Conservation (phyloP, 2,113 vertebrate genomes). For the Hucho hucho region DNA sequence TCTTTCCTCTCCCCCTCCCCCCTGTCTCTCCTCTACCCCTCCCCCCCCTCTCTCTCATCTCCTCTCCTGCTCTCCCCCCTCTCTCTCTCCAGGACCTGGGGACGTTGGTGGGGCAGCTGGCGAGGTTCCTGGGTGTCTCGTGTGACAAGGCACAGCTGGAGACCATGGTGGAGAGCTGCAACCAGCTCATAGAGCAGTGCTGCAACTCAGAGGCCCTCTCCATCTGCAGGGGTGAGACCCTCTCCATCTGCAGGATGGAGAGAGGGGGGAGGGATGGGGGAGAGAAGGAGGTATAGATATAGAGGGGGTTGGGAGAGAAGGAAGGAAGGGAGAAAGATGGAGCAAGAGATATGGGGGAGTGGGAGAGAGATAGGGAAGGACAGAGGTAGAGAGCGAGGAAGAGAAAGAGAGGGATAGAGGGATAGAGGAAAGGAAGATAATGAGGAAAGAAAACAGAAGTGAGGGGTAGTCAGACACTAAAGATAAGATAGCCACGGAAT, state of each 20-base stretch:
- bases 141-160: slow-evolving; percentile 96
- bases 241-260: background rate
- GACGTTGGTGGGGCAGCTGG: slow-evolving; percentile 86
- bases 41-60: background rate
- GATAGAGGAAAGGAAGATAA: background rate
- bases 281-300: background rate
- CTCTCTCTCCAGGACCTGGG: slow-evolving; percentile 80
- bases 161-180: slow-evolving; percentile 88
- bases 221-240: slow-evolving; percentile 84
- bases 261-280: background rate
- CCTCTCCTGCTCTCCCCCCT: background rate
- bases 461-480: background rate
- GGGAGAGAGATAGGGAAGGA: background rate
- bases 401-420: background rate
- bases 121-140: slow-evolving; percentile 88
- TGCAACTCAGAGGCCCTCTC: slow-evolving; percentile 91
- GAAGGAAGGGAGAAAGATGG: background rate
- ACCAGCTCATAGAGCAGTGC: slow-evolving; percentile 96
- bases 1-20: background rate
- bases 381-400: background rate
- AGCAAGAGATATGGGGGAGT: background rate
- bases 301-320: background rate
- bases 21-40: background rate
- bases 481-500: background rate
- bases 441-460: background rate